Base-by-base conservation (phyloP, 2,888 invertebrate genomes). In the Tenthredo distinguenda region DNA sequence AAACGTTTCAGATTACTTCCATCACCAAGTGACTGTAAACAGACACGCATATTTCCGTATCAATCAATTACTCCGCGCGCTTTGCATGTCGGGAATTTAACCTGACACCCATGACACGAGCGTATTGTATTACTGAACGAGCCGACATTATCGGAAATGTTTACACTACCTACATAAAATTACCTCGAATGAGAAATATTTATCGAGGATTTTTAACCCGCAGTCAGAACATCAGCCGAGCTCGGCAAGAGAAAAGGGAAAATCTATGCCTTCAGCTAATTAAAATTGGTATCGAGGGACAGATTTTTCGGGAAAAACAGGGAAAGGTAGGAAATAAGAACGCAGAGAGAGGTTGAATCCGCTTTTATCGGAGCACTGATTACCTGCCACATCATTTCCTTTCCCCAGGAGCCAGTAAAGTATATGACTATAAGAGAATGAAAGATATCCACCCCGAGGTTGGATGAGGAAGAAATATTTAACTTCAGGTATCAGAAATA, bases 1-100 rank as follows among this genome's bases (percentile, higher is more conserved):
- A 81, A 81, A 58, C 58, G 81, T 81, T 81, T 81, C 81, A 37
- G 21, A 58, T 81, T 81, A 81, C 81, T 62, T 50, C 62, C 40
- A 81, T 62, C 21, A 62, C 58, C 81, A 62, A 81, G 26, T 40
- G 81, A 62, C n/a, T 58, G 81, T 62, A 58, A 81, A 58, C 62
- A 81, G 37, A 81, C 34, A 58, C 62, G 58, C 40, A 40, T 81
- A 21, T 62, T 62, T 40, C 21, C 34, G 62, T 81, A 62, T 81
- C 58, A 58, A 81, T 37, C 58, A 81, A 81, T 81, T 81, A 77
- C 77, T n/a, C 15, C 47, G n/a, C 34, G 31, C 26, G 15, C 77
- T 77, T 77, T 31, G 77, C 77, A 26, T 55, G 50, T 31, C 55
- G 18, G 31, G n/a, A 18, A 77, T 77, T 77, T 34, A 47, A 77